phyloP scores from a whole-genome alignment of 92 coral and sea anemone species.

The Pocillopora grandis region DNA sequence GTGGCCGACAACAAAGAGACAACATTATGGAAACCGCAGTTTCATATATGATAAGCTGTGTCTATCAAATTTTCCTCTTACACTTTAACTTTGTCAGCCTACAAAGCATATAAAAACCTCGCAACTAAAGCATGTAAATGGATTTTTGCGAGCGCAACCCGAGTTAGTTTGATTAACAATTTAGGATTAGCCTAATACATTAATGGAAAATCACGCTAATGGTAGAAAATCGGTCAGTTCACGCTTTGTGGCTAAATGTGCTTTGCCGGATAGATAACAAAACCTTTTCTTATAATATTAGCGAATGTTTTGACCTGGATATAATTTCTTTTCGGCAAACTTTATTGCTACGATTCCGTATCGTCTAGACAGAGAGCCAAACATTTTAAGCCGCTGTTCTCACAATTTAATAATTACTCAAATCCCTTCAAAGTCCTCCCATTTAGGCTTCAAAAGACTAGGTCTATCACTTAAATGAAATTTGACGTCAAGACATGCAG shows the following conservation, averaged over 20 bases:
- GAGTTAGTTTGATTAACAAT: too few species aligned
- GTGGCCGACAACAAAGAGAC: too few species aligned
- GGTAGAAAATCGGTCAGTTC: background rate
- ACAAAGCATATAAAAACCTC: too few species aligned
- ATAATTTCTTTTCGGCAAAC: background rate
- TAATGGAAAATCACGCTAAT: background rate
- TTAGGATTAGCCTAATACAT: too few species aligned
- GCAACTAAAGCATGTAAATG: too few species aligned
- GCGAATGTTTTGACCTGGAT: background rate
- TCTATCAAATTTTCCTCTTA: too few species aligned
- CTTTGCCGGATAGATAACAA: background rate
- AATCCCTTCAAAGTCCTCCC: background rate
- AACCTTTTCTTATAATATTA: background rate
- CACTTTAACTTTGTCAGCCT: too few species aligned
- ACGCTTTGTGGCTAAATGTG: background rate
- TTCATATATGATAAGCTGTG: too few species aligned
- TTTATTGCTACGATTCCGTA: background rate
- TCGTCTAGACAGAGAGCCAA: conserved; percentile 3
- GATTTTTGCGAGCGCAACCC: too few species aligned
- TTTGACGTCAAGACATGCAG: background rate
- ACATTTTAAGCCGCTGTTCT: background rate
- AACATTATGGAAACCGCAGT: too few species aligned
- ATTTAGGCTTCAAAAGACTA: background rate
- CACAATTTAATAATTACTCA: background rate
- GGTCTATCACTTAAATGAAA: background rate